Evolutionary conservation across 2,113 vertebrate genomes (phyloP), one percentile per base, ranked within the genome.

Genomic region (Larimichthys crocea): DNA sequence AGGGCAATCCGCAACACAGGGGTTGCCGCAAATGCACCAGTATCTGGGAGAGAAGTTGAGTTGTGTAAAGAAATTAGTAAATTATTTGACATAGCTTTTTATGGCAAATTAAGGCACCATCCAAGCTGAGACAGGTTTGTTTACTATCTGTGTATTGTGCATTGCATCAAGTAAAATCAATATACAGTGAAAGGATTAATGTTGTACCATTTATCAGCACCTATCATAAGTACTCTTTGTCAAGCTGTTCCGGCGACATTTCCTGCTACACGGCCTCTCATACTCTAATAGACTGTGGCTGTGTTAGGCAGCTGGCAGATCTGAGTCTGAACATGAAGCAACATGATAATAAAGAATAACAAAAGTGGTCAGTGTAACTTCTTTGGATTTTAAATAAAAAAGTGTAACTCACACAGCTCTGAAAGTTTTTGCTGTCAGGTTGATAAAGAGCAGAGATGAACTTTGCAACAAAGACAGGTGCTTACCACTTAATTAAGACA

Each of bases 401-500:
- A 40, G 35, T 40, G 35, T 40, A 40, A 40, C 35, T 9, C 35
- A 40, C 48, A 66, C 50, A 29, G 42, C 8, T 22, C 56, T 29
- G 50, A 79, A 69, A 20, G 14, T 57, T 57, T 61, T 40, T 19
- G 50, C 80, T 76, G 79, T 85, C 88, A 79, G 35, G 35, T 24
- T 82, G 85, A 90, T 55, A 48, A 19, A 82, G 2, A 82, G 46
- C 88, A 89, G 65, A 70, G 46, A 64, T 35, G 29, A 60, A 52
- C 59, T 74, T 17, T 68, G 62, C 40, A 49, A 26, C 74, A 57
- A 77, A 62, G 15, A 67, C 10, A n/a, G 82, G 56, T 22, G 56
- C 74, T 87, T 61, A 82, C 82, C 61, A 31, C 60, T 61, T 52
- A 76, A 76, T 89, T 85, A 84, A 79, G 59, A 61, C 71, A 66